A percentile compares a stretch with the other conserved stretches of the same genome.
Evolutionary conservation across 2,113 vertebrate species (phyloP).

Genomic region (Mormyrus lacerda): DNA sequence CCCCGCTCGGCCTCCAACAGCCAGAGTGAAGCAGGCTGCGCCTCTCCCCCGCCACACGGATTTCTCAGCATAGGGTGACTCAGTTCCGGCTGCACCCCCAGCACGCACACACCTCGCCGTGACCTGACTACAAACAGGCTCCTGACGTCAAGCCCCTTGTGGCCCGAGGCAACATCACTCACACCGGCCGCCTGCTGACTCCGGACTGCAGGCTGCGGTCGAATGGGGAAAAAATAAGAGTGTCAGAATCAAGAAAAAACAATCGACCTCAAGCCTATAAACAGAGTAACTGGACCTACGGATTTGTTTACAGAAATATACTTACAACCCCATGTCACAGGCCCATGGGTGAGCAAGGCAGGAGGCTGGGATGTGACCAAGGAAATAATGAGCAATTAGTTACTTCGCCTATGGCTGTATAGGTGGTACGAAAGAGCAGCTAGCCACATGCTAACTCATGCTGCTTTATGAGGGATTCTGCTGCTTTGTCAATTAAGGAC

Average conservation of each 20-base stretch:
- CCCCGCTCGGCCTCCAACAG: neutral
- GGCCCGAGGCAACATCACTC: constrained; percentile 34
- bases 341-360: neutral
- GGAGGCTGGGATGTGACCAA: neutral
- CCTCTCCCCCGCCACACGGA: constrained; percentile 1
- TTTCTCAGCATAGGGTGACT: constrained; percentile 17
- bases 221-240: neutral
- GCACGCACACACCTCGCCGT: constrained; percentile 32
- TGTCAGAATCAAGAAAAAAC: neutral
- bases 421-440: neutral
- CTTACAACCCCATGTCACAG: neutral
- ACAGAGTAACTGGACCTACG: neutral
- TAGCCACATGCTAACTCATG: neutral
- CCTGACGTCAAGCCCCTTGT: constrained; percentile 47
- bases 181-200: constrained; percentile 10
- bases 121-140: constrained; percentile 30
- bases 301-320: neutral
- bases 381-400: neutral
- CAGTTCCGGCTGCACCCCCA: constrained; percentile 23
- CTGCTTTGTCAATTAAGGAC: neutral
- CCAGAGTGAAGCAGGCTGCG: neutral
- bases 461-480: neutral
- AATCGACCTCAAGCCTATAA: neutral
- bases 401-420: neutral
- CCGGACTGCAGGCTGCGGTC: neutral